phyloP scores from a whole-genome alignment of 2,797 vertebrate genomes.

The Acridotheres tristis region DNA sequence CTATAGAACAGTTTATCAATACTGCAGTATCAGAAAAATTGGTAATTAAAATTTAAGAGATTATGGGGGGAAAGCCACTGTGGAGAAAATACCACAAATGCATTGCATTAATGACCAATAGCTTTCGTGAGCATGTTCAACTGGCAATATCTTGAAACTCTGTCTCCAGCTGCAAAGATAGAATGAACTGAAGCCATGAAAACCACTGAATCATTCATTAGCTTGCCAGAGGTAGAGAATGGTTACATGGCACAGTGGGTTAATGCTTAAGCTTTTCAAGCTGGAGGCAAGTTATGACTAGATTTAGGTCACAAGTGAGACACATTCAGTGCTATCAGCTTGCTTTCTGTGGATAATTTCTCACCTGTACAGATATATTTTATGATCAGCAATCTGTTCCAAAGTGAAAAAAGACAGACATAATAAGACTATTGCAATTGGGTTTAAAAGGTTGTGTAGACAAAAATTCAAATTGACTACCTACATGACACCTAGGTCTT shows the following conservation, averaged over 20 bases:
- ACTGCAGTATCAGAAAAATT: neutral
- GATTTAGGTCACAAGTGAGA: constrained; percentile 30
- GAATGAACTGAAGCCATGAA: neutral
- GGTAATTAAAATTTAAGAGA: neutral
- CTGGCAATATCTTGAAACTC: neutral
- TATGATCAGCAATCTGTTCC: neutral
- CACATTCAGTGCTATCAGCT: neutral
- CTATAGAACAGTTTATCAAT: neutral
- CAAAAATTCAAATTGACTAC: neutral
- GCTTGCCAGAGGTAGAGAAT: neutral
- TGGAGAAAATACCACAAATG: neutral
- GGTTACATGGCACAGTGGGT: neutral
- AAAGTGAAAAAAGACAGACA: neutral
- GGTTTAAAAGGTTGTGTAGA: neutral
- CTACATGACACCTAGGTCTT: neutral
- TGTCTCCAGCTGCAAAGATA: neutral
- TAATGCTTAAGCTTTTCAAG: neutral
- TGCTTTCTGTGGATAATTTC: neutral
- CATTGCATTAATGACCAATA: neutral
- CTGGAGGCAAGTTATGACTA: neutral
- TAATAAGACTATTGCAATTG: neutral
- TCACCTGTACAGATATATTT: neutral
- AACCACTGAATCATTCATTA: constrained; percentile 18
- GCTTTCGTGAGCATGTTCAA: neutral
- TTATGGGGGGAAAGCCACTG: neutral